These are phyloP conservation scores for Drosophila grimshawi DNA, from an alignment of 1,140 invertebrate genomes.

Conservation along the genomic window DNA sequence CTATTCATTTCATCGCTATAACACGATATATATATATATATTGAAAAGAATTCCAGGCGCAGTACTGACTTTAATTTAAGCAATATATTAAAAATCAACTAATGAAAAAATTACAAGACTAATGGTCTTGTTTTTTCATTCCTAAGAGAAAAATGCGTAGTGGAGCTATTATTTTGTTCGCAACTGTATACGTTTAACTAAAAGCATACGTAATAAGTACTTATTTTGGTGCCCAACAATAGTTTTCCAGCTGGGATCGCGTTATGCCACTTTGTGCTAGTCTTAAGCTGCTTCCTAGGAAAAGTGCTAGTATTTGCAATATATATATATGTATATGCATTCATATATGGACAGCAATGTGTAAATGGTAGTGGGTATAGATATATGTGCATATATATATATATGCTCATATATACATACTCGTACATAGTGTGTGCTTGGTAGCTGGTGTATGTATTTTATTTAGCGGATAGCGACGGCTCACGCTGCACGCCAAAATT, in stretches of 20 bases:
- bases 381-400: conserved; percentile 31
- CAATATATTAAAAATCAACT: too few species aligned
- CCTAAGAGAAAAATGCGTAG: too few species aligned
- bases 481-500: conserved; percentile 85
- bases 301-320: conserved; percentile 24
- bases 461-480: conserved; percentile 82
- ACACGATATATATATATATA: too few species aligned
- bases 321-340: conserved; percentile 37
- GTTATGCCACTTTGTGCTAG: conserved; percentile 61
- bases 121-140: too few species aligned
- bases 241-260: conserved; percentile 14
- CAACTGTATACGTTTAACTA: neutral
- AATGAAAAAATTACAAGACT: too few species aligned
- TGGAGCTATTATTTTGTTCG: too few species aligned
- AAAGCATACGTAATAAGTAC: neutral
- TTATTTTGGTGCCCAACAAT: conserved; percentile 19
- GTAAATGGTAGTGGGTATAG: conserved; percentile 37
- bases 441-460: conserved; percentile 72
- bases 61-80: too few species aligned
- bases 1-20: too few species aligned
- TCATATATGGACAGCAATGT: conserved; percentile 62
- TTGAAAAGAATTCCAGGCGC: too few species aligned
- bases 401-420: conserved; percentile 39
- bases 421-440: conserved; percentile 70
- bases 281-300: conserved; percentile 23